phyloP scores from a whole-genome alignment of 2,888 invertebrate genomes.

The Eutolmus rufibarbis region DNA sequence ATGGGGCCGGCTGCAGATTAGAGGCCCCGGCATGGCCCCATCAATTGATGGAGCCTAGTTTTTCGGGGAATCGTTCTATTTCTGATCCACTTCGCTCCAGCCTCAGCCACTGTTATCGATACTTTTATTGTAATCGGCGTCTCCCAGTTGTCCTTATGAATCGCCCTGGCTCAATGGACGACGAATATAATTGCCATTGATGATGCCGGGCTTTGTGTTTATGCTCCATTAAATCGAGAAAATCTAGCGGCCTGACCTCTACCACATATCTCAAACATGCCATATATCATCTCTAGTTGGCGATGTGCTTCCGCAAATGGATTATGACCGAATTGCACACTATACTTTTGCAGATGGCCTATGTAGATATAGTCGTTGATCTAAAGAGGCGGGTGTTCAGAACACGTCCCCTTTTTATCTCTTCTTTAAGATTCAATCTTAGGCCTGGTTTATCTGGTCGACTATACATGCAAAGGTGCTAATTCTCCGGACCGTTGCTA shows the following conservation, averaged over 20 bases:
- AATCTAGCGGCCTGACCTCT: not conserved
- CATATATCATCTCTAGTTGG: not conserved
- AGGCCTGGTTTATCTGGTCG: not conserved
- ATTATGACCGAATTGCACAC: not conserved
- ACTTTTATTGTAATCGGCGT: not conserved
- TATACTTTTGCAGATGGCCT: not conserved
- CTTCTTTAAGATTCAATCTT: not conserved
- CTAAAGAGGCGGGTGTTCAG: not conserved
- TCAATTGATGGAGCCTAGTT: slow-evolving; percentile 15
- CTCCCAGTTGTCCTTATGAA: not conserved
- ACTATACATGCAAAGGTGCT: slow-evolving; percentile 1
- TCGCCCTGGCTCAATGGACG: not conserved
- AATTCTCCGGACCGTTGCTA: slow-evolving; percentile 11
- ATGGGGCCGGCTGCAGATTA: slow-evolving; percentile 23
- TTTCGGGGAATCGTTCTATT: not conserved
- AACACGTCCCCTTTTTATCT: not conserved
- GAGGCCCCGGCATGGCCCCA: not conserved
- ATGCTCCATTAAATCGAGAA: not conserved
- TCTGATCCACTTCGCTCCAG: not conserved
- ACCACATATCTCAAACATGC: not conserved
- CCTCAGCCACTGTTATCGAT: slow-evolving; percentile 1
- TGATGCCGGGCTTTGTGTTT: not conserved
- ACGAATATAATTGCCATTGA: not conserved
- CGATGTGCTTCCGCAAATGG: not conserved
- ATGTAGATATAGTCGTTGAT: not conserved